Conservation (phyloP, 2,113 vertebrate genomes). For the Hyla sarda region DNA sequence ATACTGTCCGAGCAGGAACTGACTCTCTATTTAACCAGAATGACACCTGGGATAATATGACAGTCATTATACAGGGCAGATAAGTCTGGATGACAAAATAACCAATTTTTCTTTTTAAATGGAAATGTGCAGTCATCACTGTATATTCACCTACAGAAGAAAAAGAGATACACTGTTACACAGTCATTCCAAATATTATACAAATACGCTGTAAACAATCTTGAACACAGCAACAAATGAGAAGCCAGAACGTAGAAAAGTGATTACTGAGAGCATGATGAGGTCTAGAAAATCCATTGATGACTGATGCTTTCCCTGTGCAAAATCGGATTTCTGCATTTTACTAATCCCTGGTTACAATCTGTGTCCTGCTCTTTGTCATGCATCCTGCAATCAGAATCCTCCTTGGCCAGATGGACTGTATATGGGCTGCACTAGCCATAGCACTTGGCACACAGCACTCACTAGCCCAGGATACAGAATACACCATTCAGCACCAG, state of each 20-base stretch:
- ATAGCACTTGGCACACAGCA: slow-evolving; percentile 20
- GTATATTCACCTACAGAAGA: slow-evolving; percentile 88
- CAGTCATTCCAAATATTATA: neutral
- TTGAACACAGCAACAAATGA: slow-evolving; percentile 12
- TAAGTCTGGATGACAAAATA: slow-evolving; percentile 99
- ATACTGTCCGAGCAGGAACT: slow-evolving; percentile 94
- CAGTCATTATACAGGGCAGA: slow-evolving; percentile 98
- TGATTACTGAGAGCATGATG: slow-evolving; percentile 76
- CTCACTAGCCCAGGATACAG: slow-evolving; percentile 60
- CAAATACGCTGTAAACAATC: slow-evolving; percentile 37
- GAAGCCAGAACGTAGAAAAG: slow-evolving; percentile 57
- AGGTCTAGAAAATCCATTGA: slow-evolving; percentile 85
- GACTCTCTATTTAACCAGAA: slow-evolving; percentile 98
- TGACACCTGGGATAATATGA: slow-evolving; percentile 94
- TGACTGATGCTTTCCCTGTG: slow-evolving; percentile 83
- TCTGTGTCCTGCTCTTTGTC: slow-evolving; percentile 85
- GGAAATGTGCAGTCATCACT: slow-evolving; percentile 96
- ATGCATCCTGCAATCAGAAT: slow-evolving; percentile 72
- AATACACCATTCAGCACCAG: slow-evolving; percentile 37
- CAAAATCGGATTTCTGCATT: slow-evolving; percentile 93
- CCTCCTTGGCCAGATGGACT: slow-evolving; percentile 70
- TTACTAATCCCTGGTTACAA: slow-evolving; percentile 90
- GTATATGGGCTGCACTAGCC: slow-evolving; percentile 61
- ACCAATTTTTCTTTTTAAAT: slow-evolving; percentile 96
- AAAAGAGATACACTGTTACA: neutral